Percentiles rank a stretch among this genome's conserved stretches.
Evolutionary conservation across 2,888 invertebrate species (phyloP).

Genomic region (Chalcis sispes): DNA sequence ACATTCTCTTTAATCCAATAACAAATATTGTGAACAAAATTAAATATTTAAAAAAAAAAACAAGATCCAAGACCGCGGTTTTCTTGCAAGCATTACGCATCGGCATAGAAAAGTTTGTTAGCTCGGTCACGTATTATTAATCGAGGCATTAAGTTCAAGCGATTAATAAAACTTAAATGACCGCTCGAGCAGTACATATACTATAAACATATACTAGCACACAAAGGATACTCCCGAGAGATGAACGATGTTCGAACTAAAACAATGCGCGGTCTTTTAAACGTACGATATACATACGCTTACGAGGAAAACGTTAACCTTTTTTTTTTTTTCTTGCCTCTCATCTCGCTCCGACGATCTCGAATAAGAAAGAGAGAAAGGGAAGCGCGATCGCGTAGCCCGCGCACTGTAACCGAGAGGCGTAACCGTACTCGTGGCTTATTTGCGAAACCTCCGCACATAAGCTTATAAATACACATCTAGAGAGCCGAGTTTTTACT

Average conservation of each 20-base stretch:
- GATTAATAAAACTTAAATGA: conserved; percentile 74
- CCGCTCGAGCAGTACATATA: conserved; percentile 46
- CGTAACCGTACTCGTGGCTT: too few species aligned
- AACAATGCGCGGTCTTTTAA: conserved; percentile 65
- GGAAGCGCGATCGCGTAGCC: too few species aligned
- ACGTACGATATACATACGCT: conserved; percentile 34
- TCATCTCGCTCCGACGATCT: conserved; percentile 27
- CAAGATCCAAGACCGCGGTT: too few species aligned
- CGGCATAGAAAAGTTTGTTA: too few species aligned
- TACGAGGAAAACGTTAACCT: conserved; percentile 6
- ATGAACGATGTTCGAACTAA: conserved; percentile 68
- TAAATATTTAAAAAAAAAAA: too few species aligned
- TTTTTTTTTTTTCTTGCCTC: conserved; percentile 10
- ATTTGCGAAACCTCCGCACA: too few species aligned
- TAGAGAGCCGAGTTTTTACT: too few species aligned
- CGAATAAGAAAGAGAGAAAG: too few species aligned
- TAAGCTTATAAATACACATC: too few species aligned
- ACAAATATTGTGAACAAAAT: too few species aligned
- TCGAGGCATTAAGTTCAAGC: conserved; percentile 67
- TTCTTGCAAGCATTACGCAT: background rate
- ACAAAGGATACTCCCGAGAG: background rate
- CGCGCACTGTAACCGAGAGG: too few species aligned
- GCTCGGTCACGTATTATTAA: conserved; percentile 62
- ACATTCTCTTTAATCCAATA: too few species aligned
- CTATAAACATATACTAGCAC: background rate